These are phyloP conservation scores for Cyclophora albipunctata DNA, from an alignment of 2,888 invertebrate species.

Conservation along the genomic window DNA sequence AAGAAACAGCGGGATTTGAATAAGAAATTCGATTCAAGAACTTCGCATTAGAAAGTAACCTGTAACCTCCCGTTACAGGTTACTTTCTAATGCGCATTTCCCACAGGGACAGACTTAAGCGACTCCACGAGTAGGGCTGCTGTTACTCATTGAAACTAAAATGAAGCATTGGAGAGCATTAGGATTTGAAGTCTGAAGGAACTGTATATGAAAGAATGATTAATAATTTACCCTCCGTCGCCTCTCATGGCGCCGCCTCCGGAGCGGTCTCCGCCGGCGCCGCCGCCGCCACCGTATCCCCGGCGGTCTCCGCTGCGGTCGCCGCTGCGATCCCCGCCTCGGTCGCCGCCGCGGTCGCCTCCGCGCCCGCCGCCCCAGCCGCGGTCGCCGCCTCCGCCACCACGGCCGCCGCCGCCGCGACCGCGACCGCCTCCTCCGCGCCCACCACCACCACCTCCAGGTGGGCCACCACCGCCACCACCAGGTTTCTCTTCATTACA, in stretches of 20 bases:
- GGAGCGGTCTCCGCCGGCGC: conserved; percentile 40
- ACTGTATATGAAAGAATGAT: too few relatives aligned
- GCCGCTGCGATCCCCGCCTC: conserved; percentile 37
- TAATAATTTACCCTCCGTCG: conserved; percentile 49
- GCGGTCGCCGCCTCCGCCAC: conserved; percentile 33
- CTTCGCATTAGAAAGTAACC: too few relatives aligned
- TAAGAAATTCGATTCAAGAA: too few relatives aligned
- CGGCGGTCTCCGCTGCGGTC: conserved; percentile 45
- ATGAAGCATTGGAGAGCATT: too few relatives aligned
- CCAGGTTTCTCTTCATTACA: conserved; percentile 72
- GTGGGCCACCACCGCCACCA: conserved; percentile 55
- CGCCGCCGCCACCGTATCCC: conserved; percentile 36
- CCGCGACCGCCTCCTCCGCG: conserved; percentile 41
- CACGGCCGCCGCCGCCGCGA: conserved; percentile 31
- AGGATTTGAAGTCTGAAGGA: too few relatives aligned
- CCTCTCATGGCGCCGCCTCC: conserved; percentile 63
- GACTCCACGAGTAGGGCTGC: too few relatives aligned
- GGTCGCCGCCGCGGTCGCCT: conserved; percentile 40
- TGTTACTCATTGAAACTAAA: too few relatives aligned
- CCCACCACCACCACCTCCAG: conserved; percentile 41
- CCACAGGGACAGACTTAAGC: too few relatives aligned
- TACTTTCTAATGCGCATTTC: too few relatives aligned
- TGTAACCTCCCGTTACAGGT: too few relatives aligned
- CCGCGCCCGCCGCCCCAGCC: conserved; percentile 36
- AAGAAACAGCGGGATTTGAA: background rate